These are phyloP conservation scores for Atlantisia rogersi DNA, from an alignment of 2,113 vertebrate genomes.

Conservation along the genomic window DNA sequence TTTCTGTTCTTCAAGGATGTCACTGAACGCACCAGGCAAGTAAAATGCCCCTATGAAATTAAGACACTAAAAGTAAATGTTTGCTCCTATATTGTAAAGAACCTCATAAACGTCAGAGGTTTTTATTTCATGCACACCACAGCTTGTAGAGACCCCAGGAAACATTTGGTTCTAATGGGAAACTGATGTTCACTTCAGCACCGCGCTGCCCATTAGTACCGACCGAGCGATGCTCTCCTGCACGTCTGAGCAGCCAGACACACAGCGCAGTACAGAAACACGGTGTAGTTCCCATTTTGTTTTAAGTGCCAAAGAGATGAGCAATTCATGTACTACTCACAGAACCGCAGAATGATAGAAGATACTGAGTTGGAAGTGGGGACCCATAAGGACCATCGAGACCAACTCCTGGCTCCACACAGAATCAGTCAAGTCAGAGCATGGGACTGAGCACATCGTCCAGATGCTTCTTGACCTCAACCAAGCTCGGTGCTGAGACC, in stretches of 20 bases:
- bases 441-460: too few relatives aligned
- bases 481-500: too few relatives aligned
- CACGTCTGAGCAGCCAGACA: background rate
- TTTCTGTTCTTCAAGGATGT: constrained; percentile 32
- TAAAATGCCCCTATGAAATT: constrained; percentile 45
- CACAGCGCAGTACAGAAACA: background rate
- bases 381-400: too few relatives aligned
- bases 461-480: too few relatives aligned
- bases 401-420: too few relatives aligned
- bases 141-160: background rate
- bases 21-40: constrained; percentile 1
- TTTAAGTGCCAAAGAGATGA: background rate
- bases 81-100: constrained; percentile 37
- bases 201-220: background rate
- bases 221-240: background rate
- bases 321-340: background rate
- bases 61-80: constrained; percentile 45
- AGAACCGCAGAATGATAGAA: background rate
- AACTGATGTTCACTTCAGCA: background rate
- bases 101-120: constrained; percentile 38
- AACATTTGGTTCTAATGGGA: constrained; percentile 22
- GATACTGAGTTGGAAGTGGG: too few relatives aligned
- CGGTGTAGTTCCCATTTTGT: rapidly evolving
- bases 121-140: constrained; percentile 38
- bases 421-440: too few relatives aligned